Evolutionary conservation across 2,797 vertebrate species (phyloP).

Genomic region (Aselliscus stoliczkanus): DNA sequence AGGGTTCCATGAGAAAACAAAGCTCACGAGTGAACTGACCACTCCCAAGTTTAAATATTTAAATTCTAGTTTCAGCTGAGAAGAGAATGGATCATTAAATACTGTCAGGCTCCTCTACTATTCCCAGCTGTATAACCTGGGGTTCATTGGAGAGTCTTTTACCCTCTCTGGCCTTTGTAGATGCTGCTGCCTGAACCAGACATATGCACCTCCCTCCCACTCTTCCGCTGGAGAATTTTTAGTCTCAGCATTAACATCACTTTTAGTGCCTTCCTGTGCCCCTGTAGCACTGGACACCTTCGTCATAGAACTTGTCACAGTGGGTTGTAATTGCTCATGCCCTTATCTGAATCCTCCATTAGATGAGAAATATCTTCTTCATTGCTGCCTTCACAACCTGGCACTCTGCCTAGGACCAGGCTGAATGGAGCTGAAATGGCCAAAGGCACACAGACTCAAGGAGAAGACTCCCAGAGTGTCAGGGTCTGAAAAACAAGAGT

Average conservation of each 20-base stretch:
- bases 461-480: background rate
- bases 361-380: background rate
- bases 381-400: background rate
- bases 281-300: background rate
- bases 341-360: background rate
- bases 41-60: slow-evolving; percentile 25
- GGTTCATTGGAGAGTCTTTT: background rate
- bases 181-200: background rate
- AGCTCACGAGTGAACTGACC: background rate
- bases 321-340: background rate
- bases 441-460: background rate
- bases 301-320: background rate
- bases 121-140: background rate
- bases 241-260: background rate
- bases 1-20: background rate
- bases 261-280: background rate
- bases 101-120: background rate
- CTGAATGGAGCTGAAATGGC: background rate
- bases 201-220: accelerated
- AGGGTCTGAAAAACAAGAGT: background rate
- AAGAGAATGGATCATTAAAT: background rate
- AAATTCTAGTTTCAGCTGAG: background rate
- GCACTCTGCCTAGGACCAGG: background rate
- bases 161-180: background rate
- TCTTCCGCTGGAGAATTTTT: background rate